Evolutionary conservation across 2,888 invertebrate genomes (phyloP), one percentile per base, ranked within the genome.

Genomic region (Biston stratarius): DNA sequence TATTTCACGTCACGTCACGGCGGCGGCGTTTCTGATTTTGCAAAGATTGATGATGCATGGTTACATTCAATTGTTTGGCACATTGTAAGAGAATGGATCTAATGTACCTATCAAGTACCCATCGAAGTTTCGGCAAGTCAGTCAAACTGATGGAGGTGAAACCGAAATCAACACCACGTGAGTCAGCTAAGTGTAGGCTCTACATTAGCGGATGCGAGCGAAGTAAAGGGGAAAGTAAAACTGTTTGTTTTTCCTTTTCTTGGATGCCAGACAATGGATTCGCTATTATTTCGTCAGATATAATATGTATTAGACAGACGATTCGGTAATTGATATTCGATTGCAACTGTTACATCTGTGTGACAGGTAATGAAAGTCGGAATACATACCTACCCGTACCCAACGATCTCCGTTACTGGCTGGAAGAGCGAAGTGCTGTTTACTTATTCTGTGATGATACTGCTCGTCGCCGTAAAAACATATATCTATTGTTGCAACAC

Each of bases 161-260:
- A 93, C 86, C 90, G 89, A 92, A 92, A 91, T 86, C 80, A 84
- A 84, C 85, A 83, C 82, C 86, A 89, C 83, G 78, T 92, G 92
- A 92, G 86, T 91, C 92, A 90, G 84, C 86, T 84, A 85, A 85
- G 87, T 88, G 88, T 84, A 84, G 85, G 86, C 83, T 82, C 83
- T 73, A 85, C 85, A 92, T 93, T 92, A 91, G 90, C 92, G 86
- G 85, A 85, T 85, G 82, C 77, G 74, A 90, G 89, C 79, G 79
- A 89, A 90, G 84, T 87, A 88, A 87, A 91, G 91, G 92, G 91
- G 93, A 93, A 94, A 94, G 93, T 92, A 80, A 88, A 87, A 84
- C 82, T 91, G 86, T 92, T 92, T 93, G 89, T 90, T 92, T 92
- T 90, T 89, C 87, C 82, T 89, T 86, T 89, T 85, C 82, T 78